Evolutionary conservation across 2,888 invertebrate species (phyloP), one percentile per base, ranked within the genome.

Genomic region (Drosophila histrio): DNA sequence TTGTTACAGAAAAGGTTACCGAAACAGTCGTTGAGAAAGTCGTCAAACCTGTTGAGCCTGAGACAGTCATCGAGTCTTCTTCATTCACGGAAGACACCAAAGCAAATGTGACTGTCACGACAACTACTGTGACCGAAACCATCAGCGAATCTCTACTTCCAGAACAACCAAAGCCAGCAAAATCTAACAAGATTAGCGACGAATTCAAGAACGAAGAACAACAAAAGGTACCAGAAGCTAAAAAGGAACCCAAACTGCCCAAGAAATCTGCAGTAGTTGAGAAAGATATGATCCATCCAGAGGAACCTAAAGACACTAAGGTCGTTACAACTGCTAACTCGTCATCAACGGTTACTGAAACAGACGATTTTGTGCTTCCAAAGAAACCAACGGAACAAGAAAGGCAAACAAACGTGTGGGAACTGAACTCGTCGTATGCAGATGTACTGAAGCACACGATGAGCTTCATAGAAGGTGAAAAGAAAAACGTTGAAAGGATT

Each of bases 371-470:
- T n/a, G 6, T 39, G 5, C 13, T 22, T 41, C 8, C 21, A 9
- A 19, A n/a, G 4, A 22, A 22, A 22, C 1, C 9, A 13, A n/a
- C 22, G 8, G 11, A 22, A 39, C 19, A 32, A 2, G 17, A 21
- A 19, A 34, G 4, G 7, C 26, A 28, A 8, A 5, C 22, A 5
- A 70, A 47, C 34, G 50, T 67, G 0, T 83, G 84, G 74, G 68
- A 72, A 17, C 39, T 47, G 0, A 65, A 57, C 39, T 78, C 80
- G 5, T 76, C 87, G 0, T 84, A 87, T 50, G 86, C 85, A 13
- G 70, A 85, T 17, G 82, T 89, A 24, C 34, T 87, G 0, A 86
- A 64, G 28, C 77, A 80, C 11, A 84, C 87, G 17, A 52, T 54
- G 13, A 69, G 67, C 19, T 83, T 85, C 6, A 82, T 84, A 26